Evolutionary conservation across 2,797 vertebrate species (phyloP).

Genomic region (Hydrocynus forskahlii): DNA sequence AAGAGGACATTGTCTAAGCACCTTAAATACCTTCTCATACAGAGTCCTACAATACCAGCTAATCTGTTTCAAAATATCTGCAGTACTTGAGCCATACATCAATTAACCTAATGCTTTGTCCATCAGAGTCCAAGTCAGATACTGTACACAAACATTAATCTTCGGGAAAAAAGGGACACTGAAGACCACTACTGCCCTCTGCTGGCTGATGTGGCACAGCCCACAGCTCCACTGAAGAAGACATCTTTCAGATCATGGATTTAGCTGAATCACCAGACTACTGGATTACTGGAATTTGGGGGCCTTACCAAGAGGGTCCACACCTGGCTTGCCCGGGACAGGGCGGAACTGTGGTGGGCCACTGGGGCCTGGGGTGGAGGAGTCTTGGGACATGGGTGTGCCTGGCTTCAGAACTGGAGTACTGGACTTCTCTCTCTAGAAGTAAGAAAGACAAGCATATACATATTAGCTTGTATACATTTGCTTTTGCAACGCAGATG

Average conservation of each 20-base stretch:
- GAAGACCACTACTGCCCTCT: conserved; percentile 78
- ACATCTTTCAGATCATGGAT: conserved; percentile 21
- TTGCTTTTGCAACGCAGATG: not conserved
- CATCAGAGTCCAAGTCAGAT: conserved; percentile 1
- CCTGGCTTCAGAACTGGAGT: conserved; percentile 89
- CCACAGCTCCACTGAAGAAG: conserved; percentile 51
- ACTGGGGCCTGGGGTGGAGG: conserved; percentile 78
- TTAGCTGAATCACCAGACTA: not conserved
- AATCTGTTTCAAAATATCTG: not conserved
- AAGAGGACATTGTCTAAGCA: not conserved
- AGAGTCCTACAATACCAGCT: not conserved
- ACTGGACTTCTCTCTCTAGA: conserved; percentile 88
- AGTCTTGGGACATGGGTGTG: conserved; percentile 87
- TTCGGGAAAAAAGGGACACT: conserved; percentile 26
- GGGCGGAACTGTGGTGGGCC: conserved; percentile 84
- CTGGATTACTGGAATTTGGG: not conserved
- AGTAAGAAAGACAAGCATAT: conserved; percentile 11
- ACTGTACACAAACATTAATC: conserved; percentile 14
- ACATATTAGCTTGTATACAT: not conserved
- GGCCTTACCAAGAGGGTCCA: conserved; percentile 83
- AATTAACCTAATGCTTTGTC: conserved; percentile 21
- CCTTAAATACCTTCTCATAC: not conserved
- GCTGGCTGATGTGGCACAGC: conserved; percentile 61
- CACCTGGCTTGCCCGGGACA: conserved; percentile 75
- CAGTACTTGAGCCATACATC: not conserved